Evolutionary conservation across 2,113 vertebrate genomes (phyloP).

Genomic region (Corythornis vintsioides): DNA sequence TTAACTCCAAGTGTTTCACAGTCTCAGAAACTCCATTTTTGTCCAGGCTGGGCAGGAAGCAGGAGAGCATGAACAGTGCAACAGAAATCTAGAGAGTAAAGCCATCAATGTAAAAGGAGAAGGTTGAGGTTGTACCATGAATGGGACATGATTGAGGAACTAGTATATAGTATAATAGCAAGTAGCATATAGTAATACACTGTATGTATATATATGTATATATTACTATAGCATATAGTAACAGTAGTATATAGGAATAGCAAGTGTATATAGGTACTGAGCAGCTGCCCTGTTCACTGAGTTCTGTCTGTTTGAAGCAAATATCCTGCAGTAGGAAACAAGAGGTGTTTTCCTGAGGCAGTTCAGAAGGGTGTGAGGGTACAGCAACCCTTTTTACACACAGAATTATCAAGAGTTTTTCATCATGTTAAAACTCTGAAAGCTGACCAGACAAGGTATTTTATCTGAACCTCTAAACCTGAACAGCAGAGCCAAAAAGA

Average conservation of each 20-base stretch:
- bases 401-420: not conserved
- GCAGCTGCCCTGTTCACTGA: not conserved
- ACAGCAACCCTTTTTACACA: not conserved
- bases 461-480: not conserved
- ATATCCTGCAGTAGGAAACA: not conserved
- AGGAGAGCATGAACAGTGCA: not conserved
- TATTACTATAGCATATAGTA: not conserved
- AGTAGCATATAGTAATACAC: not conserved
- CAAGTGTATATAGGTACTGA: not conserved
- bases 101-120: not conserved
- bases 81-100: not conserved
- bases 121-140: not conserved
- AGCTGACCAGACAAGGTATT: not conserved
- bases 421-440: not conserved
- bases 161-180: not conserved
- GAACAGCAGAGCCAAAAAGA: not conserved
- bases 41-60: not conserved
- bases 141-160: not conserved
- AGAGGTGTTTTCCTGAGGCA: not conserved
- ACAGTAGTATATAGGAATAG: not conserved
- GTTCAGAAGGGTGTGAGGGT: not conserved
- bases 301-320: not conserved
- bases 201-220: too few species aligned
- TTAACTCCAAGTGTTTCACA: not conserved
- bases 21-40: not conserved